Conservation (phyloP, 2,888 invertebrate species). For the Drosophila paranaensis region DNA sequence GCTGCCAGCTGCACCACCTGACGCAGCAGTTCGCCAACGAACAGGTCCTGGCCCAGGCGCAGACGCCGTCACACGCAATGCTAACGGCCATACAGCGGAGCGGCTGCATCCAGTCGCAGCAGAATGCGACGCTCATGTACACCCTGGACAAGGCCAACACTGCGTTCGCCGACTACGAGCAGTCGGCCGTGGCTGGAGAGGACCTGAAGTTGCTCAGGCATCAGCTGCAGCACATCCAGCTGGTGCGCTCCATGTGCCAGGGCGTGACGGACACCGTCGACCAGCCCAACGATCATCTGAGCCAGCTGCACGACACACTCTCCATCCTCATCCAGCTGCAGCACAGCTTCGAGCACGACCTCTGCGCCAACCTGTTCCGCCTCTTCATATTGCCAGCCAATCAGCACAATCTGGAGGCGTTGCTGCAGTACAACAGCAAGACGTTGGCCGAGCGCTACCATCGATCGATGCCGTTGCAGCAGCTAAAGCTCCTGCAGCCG, state of each 20-base stretch:
- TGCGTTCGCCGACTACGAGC: conserved; percentile 61
- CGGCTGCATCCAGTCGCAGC: conserved; percentile 38
- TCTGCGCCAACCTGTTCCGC: conserved; percentile 49
- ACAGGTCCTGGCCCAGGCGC: conserved; percentile 26
- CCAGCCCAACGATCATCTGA: conserved; percentile 34
- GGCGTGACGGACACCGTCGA: conserved; percentile 26
- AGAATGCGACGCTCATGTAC: conserved; percentile 49
- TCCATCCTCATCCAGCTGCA: conserved; percentile 40
- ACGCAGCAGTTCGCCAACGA: conserved; percentile 30
- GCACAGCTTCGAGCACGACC: conserved; percentile 54
- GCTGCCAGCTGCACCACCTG: conserved; percentile 62
- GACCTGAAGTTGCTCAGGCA: conserved; percentile 56
- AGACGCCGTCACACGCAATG: conserved; percentile 33
- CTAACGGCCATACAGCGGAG: conserved; percentile 34
- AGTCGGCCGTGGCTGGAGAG: conserved; percentile 36
- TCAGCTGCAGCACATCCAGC: conserved; percentile 69
- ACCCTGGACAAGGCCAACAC: conserved; percentile 55
- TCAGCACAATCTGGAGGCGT: conserved; percentile 33
- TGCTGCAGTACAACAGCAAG: conserved; percentile 32
- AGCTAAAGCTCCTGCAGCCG: neutral
- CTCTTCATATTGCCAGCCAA: conserved; percentile 47
- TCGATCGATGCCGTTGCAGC: neutral
- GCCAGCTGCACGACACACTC: conserved; percentile 39
- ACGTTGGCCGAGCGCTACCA: conserved; percentile 35
- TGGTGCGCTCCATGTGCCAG: conserved; percentile 61